Evolutionary conservation across 1,140 invertebrate genomes (phyloP).

Genomic region (Protaetia brevitarsis): DNA sequence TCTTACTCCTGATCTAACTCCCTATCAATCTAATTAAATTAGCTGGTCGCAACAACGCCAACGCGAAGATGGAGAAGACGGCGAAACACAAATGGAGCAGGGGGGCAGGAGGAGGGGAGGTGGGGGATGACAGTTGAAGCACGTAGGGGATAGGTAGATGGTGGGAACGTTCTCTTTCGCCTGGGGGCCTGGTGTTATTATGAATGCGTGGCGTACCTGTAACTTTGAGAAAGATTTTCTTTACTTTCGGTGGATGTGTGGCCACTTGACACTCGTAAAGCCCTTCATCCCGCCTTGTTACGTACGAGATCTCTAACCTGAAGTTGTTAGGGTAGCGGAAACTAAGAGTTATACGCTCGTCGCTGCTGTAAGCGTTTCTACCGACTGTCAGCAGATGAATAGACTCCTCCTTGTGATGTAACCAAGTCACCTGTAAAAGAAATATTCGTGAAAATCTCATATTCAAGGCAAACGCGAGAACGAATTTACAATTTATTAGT

Average conservation of each 20-base stretch:
- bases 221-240: slow-evolving; percentile 61
- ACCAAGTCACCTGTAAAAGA: slow-evolving; percentile 71
- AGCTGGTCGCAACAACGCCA: too few species aligned
- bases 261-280: slow-evolving; percentile 84
- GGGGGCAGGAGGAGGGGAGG: too few species aligned
- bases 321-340: slow-evolving; percentile 83
- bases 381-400: slow-evolving; percentile 76
- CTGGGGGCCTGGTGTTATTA: not conserved
- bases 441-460: not conserved
- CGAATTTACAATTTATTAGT: too few species aligned
- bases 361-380: slow-evolving; percentile 69
- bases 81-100: too few species aligned
- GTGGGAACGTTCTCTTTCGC: too few species aligned
- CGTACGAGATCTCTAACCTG: slow-evolving; percentile 74
- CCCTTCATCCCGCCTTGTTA: slow-evolving; percentile 69
- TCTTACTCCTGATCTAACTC: not conserved
- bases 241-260: slow-evolving; percentile 73
- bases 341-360: slow-evolving; percentile 69
- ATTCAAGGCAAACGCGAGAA: not conserved
- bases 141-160: too few species aligned
- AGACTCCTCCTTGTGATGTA: slow-evolving; percentile 65
- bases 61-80: not conserved
- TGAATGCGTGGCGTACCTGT: slow-evolving; percentile 48
- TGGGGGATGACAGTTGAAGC: too few species aligned
- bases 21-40: not conserved